These are phyloP conservation scores for Carassius auratus DNA, from an alignment of 2,113 vertebrate genomes.

Conservation along the genomic window DNA sequence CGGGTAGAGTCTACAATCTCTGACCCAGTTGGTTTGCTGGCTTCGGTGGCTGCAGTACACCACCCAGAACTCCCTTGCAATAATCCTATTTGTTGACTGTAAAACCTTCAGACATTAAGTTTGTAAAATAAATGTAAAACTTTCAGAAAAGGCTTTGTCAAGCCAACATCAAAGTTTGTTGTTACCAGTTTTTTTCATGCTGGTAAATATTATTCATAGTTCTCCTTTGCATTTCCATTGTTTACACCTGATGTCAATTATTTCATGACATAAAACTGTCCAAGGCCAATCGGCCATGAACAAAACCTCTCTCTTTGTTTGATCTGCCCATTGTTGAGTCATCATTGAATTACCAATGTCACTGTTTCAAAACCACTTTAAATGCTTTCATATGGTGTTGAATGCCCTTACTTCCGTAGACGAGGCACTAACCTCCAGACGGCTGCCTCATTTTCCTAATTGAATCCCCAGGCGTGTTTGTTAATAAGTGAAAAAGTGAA, in stretches of 20 bases:
- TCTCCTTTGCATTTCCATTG: not conserved
- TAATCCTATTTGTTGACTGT: no score
- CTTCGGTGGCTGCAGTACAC: no score
- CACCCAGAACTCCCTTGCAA: not conserved
- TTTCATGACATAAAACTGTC: not conserved
- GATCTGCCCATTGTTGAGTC: constrained; percentile 50
- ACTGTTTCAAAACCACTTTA: constrained; percentile 59
- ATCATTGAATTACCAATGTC: constrained; percentile 37
- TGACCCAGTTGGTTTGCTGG: no score
- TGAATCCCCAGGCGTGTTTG: constrained; percentile 50
- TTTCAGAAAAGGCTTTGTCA: not conserved
- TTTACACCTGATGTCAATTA: not conserved
- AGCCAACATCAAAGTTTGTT: not conserved
- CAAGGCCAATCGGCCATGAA: not conserved
- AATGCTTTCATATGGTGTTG: constrained; percentile 62
- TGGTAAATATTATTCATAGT: no score
- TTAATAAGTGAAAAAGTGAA: constrained; percentile 9
- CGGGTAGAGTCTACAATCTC: no score
- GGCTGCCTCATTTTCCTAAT: constrained; percentile 50
- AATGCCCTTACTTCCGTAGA: constrained; percentile 57
- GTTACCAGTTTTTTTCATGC: not conserved
- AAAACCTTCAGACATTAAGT: not conserved
- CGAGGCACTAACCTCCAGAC: constrained; percentile 40
- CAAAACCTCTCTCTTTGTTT: constrained; percentile 32
- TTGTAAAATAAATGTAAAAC: not conserved